Base-by-base conservation (phyloP, 1,140 invertebrate species). In the Drosophila sp. region DNA sequence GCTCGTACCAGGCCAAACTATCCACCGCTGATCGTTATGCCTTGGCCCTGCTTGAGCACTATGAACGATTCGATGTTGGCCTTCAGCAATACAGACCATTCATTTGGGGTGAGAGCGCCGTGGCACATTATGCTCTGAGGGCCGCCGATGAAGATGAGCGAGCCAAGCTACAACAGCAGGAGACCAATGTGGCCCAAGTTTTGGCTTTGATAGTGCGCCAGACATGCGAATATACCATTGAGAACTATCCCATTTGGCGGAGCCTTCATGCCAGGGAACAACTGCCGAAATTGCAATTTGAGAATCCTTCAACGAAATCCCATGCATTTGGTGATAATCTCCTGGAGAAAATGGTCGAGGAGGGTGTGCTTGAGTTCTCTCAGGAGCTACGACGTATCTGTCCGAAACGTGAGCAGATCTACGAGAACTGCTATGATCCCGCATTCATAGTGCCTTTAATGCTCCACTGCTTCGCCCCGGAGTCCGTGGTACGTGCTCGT, bases 51-150 rank as follows among this genome's bases (percentile, higher is more conserved):
- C 83, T 96, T 35, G 92, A 94, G 30, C 93, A 93, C 70, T 96
- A 96, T 78, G 95, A 96, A 90, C 91, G 83, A 35, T 93, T 93
- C 58, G 93, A 93, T 11, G 92, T 94, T 40, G 94, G 94, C 67
- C 93, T 96, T 10, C 93, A 94, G 54, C 93, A 95, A 92, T 97
- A 94, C 79, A 95, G 95, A 71, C 96, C 96, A 10, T 97, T 95
- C 79, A 92, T 97, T 0, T 97, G 96, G 95, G 96, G 97, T 4
- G 94, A 94, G 83, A 94, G 95, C 11, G 96, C 96, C 0, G 94
- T 95, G 8, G 94, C 94, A 35, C 94, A 96, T 91, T 97, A 97
- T 78, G 95, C 95, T 10, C 92, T 96, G 0, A 93, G 94, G 60
- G 93, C 92, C 3, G 92, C 92, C 3, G 93, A 94, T 60, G 83